Evolutionary conservation across 1,140 invertebrate species (phyloP).

Genomic region (Mizuhopecten yessoensis): DNA sequence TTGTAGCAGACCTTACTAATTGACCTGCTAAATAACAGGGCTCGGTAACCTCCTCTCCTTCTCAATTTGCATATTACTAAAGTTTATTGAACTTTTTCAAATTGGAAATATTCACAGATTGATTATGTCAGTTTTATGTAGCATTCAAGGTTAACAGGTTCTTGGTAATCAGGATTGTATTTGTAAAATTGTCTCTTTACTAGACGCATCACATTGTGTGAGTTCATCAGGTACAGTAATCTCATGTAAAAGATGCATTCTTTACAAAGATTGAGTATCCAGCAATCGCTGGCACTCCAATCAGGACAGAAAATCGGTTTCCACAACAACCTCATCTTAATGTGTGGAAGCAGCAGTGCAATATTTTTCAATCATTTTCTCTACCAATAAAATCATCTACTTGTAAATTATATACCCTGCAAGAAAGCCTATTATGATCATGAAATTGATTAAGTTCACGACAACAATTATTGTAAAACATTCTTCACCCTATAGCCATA

Average conservation of each 20-base stretch:
- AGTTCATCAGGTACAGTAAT: background rate
- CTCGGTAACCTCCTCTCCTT: background rate
- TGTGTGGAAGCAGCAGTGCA: background rate
- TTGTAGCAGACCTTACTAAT: background rate
- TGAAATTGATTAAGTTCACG: background rate
- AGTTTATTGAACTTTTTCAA: constrained; percentile 5
- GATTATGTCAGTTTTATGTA: constrained; percentile 12
- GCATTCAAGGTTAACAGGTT: constrained; percentile 25
- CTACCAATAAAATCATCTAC: background rate
- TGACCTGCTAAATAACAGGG: background rate
- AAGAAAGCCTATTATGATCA: background rate
- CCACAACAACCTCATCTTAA: background rate
- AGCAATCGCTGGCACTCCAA: background rate
- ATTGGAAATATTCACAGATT: background rate
- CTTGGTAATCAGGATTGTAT: background rate
- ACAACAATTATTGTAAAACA: background rate
- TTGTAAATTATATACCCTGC: background rate
- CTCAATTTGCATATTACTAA: background rate
- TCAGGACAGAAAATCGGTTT: background rate
- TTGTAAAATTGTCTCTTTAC: constrained; percentile 29
- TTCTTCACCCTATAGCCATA: background rate
- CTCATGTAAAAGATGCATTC: background rate
- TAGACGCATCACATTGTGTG: background rate
- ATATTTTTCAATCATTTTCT: background rate
- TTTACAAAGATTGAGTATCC: background rate